Evolutionary conservation across 2,113 vertebrate genomes (phyloP), one percentile per base, ranked within the genome.

Genomic region (Chionodraco myersi): DNA sequence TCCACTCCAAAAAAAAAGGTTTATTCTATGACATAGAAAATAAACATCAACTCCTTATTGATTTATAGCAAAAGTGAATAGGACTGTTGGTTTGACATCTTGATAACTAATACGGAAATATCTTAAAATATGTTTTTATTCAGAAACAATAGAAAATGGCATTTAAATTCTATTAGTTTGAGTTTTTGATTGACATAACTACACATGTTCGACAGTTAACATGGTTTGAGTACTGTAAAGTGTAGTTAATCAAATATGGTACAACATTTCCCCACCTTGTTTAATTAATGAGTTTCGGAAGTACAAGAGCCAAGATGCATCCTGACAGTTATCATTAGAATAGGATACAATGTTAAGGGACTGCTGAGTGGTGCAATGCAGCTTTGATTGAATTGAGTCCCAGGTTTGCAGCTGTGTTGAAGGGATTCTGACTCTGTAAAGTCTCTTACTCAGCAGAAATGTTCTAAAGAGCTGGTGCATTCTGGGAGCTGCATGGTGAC

Each of bases 351-450:
- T 75, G 56, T 59, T 61, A 58, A 72, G 75, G 68, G 62, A 85
- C 69, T 81, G 72, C 83, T 78, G 87, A 88, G 66, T 92, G 89
- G 75, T 92, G 93, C 93, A 94, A 60, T 93, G 92, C 90, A 92
- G 92, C 88, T 90, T 84, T 77, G 88, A 92, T 87, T 93, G 85
- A 89, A 88, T 72, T 58, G 79, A 86, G 51, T 75, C 76, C 85
- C 75, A 67, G 85, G 78, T 81, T 91, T 90, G 89, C 87, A 87
- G 91, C 83, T 84, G 84, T 21, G 69, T 80, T 74, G 84, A 83
- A 61, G 58, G 48, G 83, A 82, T 69, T 81, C 86, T 67, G 75
- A 88, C 65, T 86, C 76, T 69, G 80, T 77, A 47, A 89, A 92
- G 79, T 71, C 66, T 82, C 87, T 85, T 80, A 88, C 86, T 94